Base-by-base conservation (phyloP, 2,888 invertebrate species). In the Megamerina dolium region DNA sequence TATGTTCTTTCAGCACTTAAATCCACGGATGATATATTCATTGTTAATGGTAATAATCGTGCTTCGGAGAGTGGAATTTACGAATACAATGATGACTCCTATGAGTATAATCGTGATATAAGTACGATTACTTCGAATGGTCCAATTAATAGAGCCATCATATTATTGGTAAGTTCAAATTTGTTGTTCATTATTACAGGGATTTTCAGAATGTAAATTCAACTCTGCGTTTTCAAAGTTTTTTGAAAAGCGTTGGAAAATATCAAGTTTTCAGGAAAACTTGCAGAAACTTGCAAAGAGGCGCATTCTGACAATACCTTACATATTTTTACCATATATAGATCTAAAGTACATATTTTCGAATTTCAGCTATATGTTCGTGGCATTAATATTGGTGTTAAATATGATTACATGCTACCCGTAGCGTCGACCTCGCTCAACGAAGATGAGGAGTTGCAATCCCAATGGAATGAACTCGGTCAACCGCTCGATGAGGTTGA, bases 341-440 rank as follows among this genome's bases (percentile, higher is more conserved):
- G 13, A n/a, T 17, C 9, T 19, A 41, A 12, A 19, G 12, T 13
- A 13, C n/a, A 10, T 16, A 13, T 33, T 35, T 20, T 34, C 4
- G n/a, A 6, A 33, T 36, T 44, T 3, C 71, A 89, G 89, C 78
- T 91, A 51, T 75, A 88, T 40, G 84, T 82, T 57, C 83, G 85
- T 58, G 84, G 88, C 68, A 77, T 81, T 54, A 91, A 90, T 73
- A 83, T 85, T 31, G 90, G 87, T 10, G 82, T 91, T 56, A 83
- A 87, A 69, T 92, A 91, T 73, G 87, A 89, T 63, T 93, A 88
- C 65, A 80, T 85, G 52, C 73, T 91, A 46, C 87, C 89, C 32
- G 70, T 82, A 48, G 73, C 77, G 50, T 58, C 67, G 8, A 52
- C 59, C 8, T 47, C 58, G 2, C 73, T 50, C 47, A 53, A 52